phyloP scores from a whole-genome alignment of 2,113 vertebrate genomes.

The Poeciliopsis prolifica region DNA sequence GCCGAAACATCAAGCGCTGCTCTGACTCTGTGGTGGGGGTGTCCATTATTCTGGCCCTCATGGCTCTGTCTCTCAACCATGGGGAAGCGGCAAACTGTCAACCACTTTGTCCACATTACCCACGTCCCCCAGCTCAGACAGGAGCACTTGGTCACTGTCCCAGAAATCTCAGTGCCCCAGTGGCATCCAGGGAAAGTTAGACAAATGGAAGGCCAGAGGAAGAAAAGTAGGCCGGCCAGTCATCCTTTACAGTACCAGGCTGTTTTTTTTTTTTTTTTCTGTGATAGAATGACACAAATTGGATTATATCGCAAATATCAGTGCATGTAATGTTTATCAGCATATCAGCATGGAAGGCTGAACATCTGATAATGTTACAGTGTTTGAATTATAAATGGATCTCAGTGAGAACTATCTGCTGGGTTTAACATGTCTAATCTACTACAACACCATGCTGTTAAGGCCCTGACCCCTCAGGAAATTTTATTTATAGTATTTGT shows the following conservation, averaged over 20 bases:
- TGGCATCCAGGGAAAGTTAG: conserved; percentile 77
- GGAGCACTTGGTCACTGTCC: conserved; percentile 82
- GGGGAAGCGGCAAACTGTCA: conserved; percentile 76
- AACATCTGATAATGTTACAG: neutral
- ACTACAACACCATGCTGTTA: neutral
- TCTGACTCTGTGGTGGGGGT: conserved; percentile 63
- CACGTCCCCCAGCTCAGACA: conserved; percentile 81
- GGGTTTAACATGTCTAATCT: neutral
- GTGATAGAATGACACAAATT: conserved; percentile 51
- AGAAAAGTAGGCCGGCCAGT: conserved; percentile 81
- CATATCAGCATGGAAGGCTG: conserved; percentile 7
- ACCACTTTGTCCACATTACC: conserved; percentile 82
- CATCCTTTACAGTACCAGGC: conserved; percentile 70
- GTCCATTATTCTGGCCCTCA: conserved; percentile 71
- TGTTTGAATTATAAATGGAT: neutral
- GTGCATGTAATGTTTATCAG: conserved; percentile 16
- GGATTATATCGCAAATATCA: conserved; percentile 43
- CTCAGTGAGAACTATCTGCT: neutral
- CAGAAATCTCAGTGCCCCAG: conserved; percentile 78
- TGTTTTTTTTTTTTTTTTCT: conserved; percentile 51
- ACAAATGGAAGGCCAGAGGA: conserved; percentile 79
- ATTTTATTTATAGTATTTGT: neutral
- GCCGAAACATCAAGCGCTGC: conserved; percentile 70
- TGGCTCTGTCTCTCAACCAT: conserved; percentile 70
- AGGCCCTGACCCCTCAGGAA: neutral